Base-by-base conservation (phyloP, 2,888 invertebrate genomes). In the Pardosa pseudoannulata region DNA sequence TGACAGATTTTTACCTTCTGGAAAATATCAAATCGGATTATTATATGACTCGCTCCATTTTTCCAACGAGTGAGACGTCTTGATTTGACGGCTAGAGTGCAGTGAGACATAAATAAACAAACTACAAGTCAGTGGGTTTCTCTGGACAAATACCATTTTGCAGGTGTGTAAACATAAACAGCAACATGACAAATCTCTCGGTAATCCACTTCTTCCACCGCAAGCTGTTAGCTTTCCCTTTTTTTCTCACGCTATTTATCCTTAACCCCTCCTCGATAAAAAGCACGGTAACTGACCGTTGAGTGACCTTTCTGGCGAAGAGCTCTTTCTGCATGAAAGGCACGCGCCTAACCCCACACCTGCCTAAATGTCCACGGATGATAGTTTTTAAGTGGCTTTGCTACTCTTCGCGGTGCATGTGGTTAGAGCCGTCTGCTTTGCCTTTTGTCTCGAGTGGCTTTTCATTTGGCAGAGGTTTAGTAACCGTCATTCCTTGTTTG, bases 261-360 rank as follows among this genome's bases (percentile, higher is more conserved):
- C 82, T 76, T 83, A 76, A 83, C 82, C 76, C 76, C 29, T 29
- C n/a, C n/a, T n/a, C n/a, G n/a, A n/a, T 11, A 23, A 56, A 56
- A 41, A 67, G 46, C 71, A 76, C 82, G 82, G 82, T 83, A 83
- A 83, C 82, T 83, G 82, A 83, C 82, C 82, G 82, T 83, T 75
- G 70, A 83, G 62, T 36, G 82, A 76, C 82, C 82, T 83, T n/a
- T n/a, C 70, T 28, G 23, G 46, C 29, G n/a, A 31, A 31, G 28
- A 50, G 41, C 28, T n/a, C 50, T 39, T 75, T 83, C 76, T 76
- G 82, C 71, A 83, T 83, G 82, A 65, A 41, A 7, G 70, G 70
- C 82, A 83, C 82, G 82, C 64, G 82, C 71, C 82, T 76, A 76
- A 76, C 68, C 81, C 81, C 74, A 81, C 81, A 81, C 81, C 81